A percentile compares a stretch with the other conserved stretches of the same genome.
Conservation (phyloP, 1,140 invertebrate species). For the Drosophila nasuta region DNA sequence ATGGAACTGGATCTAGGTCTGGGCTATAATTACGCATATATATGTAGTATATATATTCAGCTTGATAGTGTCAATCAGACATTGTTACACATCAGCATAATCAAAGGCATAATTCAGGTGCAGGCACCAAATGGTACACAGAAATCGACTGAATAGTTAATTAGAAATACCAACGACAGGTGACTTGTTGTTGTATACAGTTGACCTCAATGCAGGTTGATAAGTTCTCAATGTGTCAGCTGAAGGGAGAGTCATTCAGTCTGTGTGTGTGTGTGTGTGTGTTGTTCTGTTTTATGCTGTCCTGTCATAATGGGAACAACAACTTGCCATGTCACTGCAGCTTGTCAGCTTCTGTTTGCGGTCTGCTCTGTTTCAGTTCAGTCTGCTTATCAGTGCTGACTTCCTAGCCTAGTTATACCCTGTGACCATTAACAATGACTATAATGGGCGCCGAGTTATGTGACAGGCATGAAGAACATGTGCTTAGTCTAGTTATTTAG, state of each 20-base stretch:
- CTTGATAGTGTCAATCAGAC: conserved; percentile 20
- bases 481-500: too few relatives aligned
- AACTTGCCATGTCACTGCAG: neutral
- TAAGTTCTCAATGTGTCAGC: too few relatives aligned
- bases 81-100: conserved; percentile 12
- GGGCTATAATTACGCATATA: conserved; percentile 18
- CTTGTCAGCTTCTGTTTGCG: conserved; percentile 1
- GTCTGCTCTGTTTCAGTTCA: neutral
- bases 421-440: neutral
- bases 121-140: too few relatives aligned
- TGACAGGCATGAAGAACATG: too few relatives aligned
- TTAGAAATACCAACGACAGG: neutral
- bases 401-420: conserved; percentile 1
- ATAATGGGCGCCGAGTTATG: neutral
- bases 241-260: neutral
- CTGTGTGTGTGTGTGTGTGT: neutral
- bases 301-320: neutral
- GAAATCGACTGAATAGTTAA: neutral
- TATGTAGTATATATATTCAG: neutral
- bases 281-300: neutral
- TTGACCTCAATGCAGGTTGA: neutral
- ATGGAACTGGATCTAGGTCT: conserved; percentile 56
- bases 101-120: conserved; percentile 9
- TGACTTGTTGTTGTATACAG: neutral
- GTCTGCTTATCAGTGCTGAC: neutral